Evolutionary conservation across 2,797 vertebrate genomes (phyloP), one percentile per base, ranked within the genome.

Genomic region (Xenops minutus): DNA sequence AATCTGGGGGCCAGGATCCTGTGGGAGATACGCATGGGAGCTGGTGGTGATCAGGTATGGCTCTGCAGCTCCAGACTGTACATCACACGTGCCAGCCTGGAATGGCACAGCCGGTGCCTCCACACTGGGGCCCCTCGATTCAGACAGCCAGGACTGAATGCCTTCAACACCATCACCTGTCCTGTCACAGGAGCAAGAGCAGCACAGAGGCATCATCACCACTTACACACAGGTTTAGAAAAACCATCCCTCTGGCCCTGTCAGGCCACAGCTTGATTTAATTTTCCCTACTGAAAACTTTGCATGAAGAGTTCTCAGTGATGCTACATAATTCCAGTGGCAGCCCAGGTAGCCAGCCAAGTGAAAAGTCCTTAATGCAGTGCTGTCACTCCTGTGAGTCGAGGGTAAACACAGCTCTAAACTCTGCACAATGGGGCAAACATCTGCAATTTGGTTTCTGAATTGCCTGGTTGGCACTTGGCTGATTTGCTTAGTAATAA

Each of bases 1-100:
- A 72, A 88, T 36, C 36, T 63, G 19, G 4, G 24, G 75, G 20
- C 14, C 22, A 78, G 52, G 48, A 58, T 85, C 43, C 72, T 39
- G 46, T 67, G 44, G 34, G 62, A 75, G 12, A 37, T 5, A 37
- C 0, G 0, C 10, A 68, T 24, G 72, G 81, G 88, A 88, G 37
- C 5, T 36, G 43, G 6, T 32, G 51, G 21, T 59, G 51, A 71
- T 29, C 43, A 67, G 0, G 7, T 2, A 5, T 1, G 26, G 34
- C 11, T 74, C 48, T 88, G 56, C 61, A 80, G 1, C 51, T 66
- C 52, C 43, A 55, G 16, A 17, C 32, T 61, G 49, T 8, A 12
- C 7, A 2, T 21, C 72, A 15, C 52, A 26, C 19, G 19, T 14
- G 9, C 55, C 51, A 29, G 43, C 1, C 14, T n/a, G 39, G 30